These are phyloP conservation scores for Heliconius hortense DNA, from an alignment of 2,888 invertebrate species.

Conservation along the genomic window DNA sequence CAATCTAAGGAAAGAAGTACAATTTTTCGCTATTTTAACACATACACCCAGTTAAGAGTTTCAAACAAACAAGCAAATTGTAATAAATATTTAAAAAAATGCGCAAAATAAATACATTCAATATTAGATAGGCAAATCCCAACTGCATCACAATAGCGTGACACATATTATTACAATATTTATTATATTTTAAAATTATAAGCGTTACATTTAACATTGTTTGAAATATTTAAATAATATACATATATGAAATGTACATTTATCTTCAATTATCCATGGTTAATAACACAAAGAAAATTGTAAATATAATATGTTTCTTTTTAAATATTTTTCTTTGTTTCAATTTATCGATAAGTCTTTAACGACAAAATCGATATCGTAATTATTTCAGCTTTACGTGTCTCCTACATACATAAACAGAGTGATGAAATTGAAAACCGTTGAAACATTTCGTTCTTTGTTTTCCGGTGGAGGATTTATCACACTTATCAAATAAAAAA, in stretches of 20 bases:
- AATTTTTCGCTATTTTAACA: too few relatives aligned
- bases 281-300: not conserved
- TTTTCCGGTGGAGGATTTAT: too few relatives aligned
- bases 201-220: not conserved
- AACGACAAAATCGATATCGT: not conserved
- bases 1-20: too few relatives aligned
- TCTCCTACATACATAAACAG: too few relatives aligned
- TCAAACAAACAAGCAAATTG: too few relatives aligned
- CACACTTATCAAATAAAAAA: not conserved
- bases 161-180: not conserved
- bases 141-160: not conserved
- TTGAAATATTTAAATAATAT: not conserved
- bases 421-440: too few relatives aligned
- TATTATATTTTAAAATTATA: not conserved
- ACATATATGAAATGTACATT: not conserved
- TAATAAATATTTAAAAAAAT: too few relatives aligned
- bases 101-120: too few relatives aligned
- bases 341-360: too few relatives aligned
- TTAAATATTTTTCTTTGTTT: not conserved
- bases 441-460: too few relatives aligned
- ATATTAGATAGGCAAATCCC: too few relatives aligned
- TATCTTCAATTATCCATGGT: conserved; percentile 7
- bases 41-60: too few relatives aligned
- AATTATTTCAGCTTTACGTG: not conserved
- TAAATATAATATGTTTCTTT: not conserved